Evolutionary conservation across 2,888 invertebrate species (phyloP).

Genomic region (Pollenia amentaria): DNA sequence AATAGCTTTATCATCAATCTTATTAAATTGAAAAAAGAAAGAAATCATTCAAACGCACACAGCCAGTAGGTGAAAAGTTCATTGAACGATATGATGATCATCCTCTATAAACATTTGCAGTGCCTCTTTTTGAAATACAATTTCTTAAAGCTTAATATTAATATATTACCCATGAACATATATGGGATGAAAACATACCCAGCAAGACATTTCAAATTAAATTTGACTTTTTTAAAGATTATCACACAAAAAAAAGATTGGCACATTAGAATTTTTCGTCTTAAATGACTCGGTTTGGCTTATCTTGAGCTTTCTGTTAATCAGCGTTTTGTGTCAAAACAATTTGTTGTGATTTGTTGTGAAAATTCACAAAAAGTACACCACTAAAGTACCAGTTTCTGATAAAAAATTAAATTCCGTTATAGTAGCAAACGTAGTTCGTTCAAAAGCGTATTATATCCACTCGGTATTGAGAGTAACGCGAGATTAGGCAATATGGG

Average conservation of each 20-base stretch:
- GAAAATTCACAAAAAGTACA: too few relatives aligned
- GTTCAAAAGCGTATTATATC: too few relatives aligned
- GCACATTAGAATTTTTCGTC: too few relatives aligned
- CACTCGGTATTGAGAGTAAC: too few relatives aligned
- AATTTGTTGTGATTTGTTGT: too few relatives aligned
- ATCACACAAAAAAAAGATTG: not conserved
- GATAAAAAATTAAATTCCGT: too few relatives aligned
- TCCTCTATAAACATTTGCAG: slow-evolving; percentile 29
- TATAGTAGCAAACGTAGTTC: too few relatives aligned
- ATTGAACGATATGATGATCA: slow-evolving; percentile 41
- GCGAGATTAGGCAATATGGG: too few relatives aligned
- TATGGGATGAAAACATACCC: not conserved
- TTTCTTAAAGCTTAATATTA: not conserved
- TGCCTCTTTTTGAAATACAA: slow-evolving; percentile 23
- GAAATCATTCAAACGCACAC: slow-evolving; percentile 6
- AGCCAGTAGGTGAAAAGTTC: slow-evolving; percentile 49
- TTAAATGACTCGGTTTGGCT: too few relatives aligned
- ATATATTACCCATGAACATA: not conserved
- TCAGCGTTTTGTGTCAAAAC: too few relatives aligned
- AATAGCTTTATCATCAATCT: not conserved
- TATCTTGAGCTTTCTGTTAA: too few relatives aligned
- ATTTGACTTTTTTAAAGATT: not conserved
- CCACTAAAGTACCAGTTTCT: too few relatives aligned
- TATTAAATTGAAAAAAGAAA: not conserved
- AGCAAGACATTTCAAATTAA: not conserved